phyloP scores from a whole-genome alignment of 2,113 vertebrate species.

The Rhombomys opimus region DNA sequence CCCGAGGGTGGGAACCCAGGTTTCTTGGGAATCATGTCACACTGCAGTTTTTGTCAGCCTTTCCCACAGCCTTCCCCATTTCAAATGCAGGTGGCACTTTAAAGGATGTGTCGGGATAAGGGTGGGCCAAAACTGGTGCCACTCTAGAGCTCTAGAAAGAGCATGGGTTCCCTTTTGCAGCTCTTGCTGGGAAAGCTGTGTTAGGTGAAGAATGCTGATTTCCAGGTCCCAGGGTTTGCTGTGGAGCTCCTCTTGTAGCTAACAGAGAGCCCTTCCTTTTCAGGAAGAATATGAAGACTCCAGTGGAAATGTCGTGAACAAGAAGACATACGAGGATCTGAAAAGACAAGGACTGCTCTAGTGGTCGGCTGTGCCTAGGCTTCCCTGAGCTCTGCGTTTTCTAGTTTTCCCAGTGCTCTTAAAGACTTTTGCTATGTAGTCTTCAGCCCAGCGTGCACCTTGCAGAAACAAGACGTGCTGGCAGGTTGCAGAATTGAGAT shows the following conservation, averaged over 20 bases:
- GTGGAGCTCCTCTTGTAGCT: background rate
- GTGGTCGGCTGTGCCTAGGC: slow-evolving; percentile 40
- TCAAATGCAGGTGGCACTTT: background rate
- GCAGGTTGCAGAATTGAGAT: slow-evolving; percentile 54
- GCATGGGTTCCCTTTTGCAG: background rate
- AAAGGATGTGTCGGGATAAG: background rate
- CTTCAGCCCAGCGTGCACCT: slow-evolving; percentile 72
- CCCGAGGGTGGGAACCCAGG: background rate
- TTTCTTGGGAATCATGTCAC: slow-evolving; percentile 32
- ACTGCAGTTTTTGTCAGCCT: background rate
- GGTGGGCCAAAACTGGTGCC: background rate
- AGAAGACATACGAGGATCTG: slow-evolving; percentile 98
- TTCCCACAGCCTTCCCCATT: background rate
- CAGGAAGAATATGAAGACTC: slow-evolving; percentile 99
- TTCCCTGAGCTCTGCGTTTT: slow-evolving; percentile 69
- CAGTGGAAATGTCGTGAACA: slow-evolving; percentile 98
- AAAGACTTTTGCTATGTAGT: slow-evolving; percentile 78
- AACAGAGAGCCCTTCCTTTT: slow-evolving; percentile 56
- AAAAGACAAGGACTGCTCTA: slow-evolving; percentile 98
- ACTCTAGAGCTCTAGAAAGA: background rate
- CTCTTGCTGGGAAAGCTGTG: background rate
- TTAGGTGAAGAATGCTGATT: background rate
- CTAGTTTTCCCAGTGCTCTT: slow-evolving; percentile 64
- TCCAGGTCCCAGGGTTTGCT: background rate
- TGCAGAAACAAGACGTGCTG: slow-evolving; percentile 77